Conservation (phyloP, 2,797 vertebrate species). For the Poeciliopsis turneri region DNA sequence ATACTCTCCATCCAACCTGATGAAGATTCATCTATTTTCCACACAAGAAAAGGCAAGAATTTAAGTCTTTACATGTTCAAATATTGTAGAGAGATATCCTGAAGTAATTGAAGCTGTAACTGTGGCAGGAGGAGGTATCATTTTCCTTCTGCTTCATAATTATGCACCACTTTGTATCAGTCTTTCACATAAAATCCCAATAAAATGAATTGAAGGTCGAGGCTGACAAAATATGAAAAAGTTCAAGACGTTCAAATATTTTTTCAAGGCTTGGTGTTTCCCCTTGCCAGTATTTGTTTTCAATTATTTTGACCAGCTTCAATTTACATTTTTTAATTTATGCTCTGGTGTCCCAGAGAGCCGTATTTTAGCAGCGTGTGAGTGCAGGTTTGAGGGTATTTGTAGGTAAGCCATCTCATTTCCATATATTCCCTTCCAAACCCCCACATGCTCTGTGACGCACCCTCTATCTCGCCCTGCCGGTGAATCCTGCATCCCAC, state of each 20-base stretch:
- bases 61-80: background rate
- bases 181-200: background rate
- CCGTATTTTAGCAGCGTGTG: conserved; percentile 41
- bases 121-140: background rate
- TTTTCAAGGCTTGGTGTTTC: conserved; percentile 20
- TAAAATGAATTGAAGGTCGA: background rate
- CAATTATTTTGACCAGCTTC: conserved; percentile 40
- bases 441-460: conserved; percentile 33
- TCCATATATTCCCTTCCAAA: conserved; percentile 52
- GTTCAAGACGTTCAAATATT: background rate
- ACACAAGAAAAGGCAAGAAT: background rate
- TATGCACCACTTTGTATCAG: background rate
- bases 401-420: conserved; percentile 69
- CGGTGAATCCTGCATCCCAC: conserved; percentile 66
- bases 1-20: background rate
- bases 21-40: background rate
- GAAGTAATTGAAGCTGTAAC: background rate
- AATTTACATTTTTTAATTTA: conserved; percentile 57
- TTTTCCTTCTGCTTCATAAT: background rate
- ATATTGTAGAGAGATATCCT: background rate
- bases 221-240: background rate
- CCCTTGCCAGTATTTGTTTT: conserved; percentile 37
- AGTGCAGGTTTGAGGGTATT: conserved; percentile 51
- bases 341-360: conserved; percentile 44
- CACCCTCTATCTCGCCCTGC: conserved; percentile 48